Conservation (phyloP, 1,140 invertebrate genomes). For the Parasteatoda tepidariorum region DNA sequence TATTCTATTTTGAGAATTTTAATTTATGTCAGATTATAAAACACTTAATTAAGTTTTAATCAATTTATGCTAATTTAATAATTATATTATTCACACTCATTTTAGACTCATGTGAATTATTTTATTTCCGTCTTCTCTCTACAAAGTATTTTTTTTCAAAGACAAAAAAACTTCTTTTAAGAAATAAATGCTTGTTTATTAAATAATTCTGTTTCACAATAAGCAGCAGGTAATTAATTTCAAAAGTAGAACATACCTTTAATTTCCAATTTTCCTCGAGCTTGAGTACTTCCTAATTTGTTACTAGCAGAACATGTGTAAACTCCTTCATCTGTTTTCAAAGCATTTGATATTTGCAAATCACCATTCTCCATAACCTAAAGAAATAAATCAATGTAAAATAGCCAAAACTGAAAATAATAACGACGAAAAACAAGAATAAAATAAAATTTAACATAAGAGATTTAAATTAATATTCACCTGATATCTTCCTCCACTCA, state of each 20-base stretch:
- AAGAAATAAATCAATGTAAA: neutral
- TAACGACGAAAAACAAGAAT: neutral
- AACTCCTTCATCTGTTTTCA: constrained; percentile 85
- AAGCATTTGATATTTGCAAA: constrained; percentile 84
- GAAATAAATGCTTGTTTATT: too few relatives aligned
- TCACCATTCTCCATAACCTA: constrained; percentile 80
- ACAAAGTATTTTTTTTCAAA: too few relatives aligned
- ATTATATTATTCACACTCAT: too few relatives aligned
- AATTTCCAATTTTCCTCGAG: constrained; percentile 81
- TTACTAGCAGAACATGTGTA: constrained; percentile 94
- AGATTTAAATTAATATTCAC: constrained; percentile 1
- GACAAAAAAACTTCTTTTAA: too few relatives aligned
- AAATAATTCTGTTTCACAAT: too few relatives aligned
- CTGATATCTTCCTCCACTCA: constrained; percentile 77
- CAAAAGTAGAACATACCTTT: constrained; percentile 75
- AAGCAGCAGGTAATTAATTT: too few relatives aligned
- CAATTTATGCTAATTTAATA: too few relatives aligned
- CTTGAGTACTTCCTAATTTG: constrained; percentile 85
- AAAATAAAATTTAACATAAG: neutral
- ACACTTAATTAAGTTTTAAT: too few relatives aligned
- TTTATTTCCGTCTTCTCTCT: too few relatives aligned
- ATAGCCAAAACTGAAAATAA: neutral
- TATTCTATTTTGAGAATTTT: too few relatives aligned
- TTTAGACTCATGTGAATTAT: too few relatives aligned
- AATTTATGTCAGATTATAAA: too few relatives aligned